phyloP scores from a whole-genome alignment of 2,888 invertebrate genomes.

The Ecliptopera silaceata region DNA sequence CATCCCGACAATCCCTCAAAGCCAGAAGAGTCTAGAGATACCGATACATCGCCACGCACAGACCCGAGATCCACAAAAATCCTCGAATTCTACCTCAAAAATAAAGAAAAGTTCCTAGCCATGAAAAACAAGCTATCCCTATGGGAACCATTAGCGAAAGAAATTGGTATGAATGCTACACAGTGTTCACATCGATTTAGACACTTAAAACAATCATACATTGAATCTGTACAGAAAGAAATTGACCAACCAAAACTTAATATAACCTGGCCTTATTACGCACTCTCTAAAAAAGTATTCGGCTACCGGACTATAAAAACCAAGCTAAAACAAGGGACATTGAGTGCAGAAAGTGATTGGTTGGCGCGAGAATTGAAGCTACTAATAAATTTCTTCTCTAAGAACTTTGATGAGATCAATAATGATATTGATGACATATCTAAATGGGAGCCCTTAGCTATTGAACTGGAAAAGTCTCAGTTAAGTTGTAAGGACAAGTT shows the following conservation, averaged over 20 bases:
- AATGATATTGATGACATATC: conserved; percentile 46
- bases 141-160: conserved; percentile 62
- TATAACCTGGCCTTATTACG: conserved; percentile 72
- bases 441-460: conserved; percentile 54
- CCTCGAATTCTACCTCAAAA: conserved; percentile 67
- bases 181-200: conserved; percentile 71
- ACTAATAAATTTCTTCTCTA: conserved; percentile 58
- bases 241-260: conserved; percentile 70
- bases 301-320: conserved; percentile 68
- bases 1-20: conserved; percentile 46
- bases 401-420: conserved; percentile 54
- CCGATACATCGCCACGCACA: conserved; percentile 39
- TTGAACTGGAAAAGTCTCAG: conserved; percentile 52
- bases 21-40: conserved; percentile 42
- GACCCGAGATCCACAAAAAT: conserved; percentile 69
- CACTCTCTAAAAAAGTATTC: conserved; percentile 72
- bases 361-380: conserved; percentile 62
- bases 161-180: conserved; percentile 58
- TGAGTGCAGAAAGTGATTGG: conserved; percentile 62
- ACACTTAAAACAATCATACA: conserved; percentile 69
- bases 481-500: conserved; percentile 63
- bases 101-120: conserved; percentile 63
- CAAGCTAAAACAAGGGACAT: conserved; percentile 60
- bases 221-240: conserved; percentile 64
- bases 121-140: conserved; percentile 54